These are phyloP conservation scores for Platorchestia sp. DNA, from an alignment of 1,140 invertebrate species.

Conservation along the genomic window DNA sequence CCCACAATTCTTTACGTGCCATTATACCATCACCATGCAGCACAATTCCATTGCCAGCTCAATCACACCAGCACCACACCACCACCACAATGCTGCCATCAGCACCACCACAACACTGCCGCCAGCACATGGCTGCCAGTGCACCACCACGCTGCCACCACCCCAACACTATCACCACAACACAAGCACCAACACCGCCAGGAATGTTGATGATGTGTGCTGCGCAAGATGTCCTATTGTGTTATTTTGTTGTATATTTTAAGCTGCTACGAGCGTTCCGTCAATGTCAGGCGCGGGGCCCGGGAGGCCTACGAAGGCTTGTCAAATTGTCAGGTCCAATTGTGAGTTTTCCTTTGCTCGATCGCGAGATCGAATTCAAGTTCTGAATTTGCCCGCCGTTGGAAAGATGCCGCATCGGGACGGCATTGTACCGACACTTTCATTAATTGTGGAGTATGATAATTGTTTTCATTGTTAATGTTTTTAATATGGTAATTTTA, in stretches of 20 bases:
- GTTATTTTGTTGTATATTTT: conserved; percentile 52
- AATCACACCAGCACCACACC: too few species aligned
- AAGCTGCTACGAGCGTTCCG: not conserved
- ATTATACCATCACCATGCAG: too few species aligned
- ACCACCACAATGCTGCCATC: too few species aligned
- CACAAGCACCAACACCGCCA: not conserved
- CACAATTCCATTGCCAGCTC: too few species aligned
- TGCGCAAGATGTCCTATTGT: not conserved
- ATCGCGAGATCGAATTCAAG: not conserved
- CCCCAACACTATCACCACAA: not conserved
- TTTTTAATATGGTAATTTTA: not conserved
- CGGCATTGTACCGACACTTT: not conserved
- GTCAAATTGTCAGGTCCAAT: not conserved
- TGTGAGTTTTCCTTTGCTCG: not conserved
- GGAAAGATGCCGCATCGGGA: not conserved
- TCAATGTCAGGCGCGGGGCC: not conserved
- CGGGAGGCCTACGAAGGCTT: not conserved
- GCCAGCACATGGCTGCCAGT: too few species aligned
- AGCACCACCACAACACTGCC: too few species aligned
- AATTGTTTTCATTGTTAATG: too few species aligned
- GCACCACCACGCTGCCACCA: too few species aligned
- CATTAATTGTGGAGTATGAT: too few species aligned
- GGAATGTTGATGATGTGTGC: conserved; percentile 16
- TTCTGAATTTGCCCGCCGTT: not conserved
- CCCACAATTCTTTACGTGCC: too few species aligned